Conservation (phyloP, 2,888 invertebrate species). For the Leptarthrus brevirostris region DNA sequence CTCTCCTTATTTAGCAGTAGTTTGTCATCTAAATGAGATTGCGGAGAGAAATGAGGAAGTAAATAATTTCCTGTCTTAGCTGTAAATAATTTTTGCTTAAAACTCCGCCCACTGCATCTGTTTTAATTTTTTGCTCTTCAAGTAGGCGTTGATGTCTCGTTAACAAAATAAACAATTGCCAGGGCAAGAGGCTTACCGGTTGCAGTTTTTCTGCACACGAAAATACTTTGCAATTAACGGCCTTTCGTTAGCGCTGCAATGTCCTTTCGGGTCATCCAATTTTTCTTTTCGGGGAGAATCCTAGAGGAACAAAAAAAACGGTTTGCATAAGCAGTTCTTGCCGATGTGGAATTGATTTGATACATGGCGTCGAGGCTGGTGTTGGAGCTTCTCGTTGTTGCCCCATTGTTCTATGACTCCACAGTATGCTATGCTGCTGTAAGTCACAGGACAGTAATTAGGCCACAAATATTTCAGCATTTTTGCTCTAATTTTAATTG, state of each 20-base stretch:
- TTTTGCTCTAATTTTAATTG: constrained; percentile 44
- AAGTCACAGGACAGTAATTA: constrained; percentile 33
- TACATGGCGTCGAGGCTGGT: constrained; percentile 13
- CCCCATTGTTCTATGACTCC: neutral
- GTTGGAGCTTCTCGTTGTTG: constrained; percentile 1
- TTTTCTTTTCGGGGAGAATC: constrained; percentile 38
- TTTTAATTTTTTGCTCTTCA: constrained; percentile 50
- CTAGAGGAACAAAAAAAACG: constrained; percentile 21
- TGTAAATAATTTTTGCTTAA: constrained; percentile 53
- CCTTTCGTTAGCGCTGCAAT: constrained; percentile 49
- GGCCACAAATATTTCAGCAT: constrained; percentile 43
- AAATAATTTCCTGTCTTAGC: constrained; percentile 52
- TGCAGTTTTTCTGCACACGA: constrained; percentile 52
- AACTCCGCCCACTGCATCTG: constrained; percentile 52
- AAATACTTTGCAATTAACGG: constrained; percentile 52
- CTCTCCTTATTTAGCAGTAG: constrained; percentile 47
- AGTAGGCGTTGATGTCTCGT: constrained; percentile 56
- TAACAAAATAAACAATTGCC: constrained; percentile 54
- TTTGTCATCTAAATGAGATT: constrained; percentile 48
- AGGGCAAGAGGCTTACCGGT: constrained; percentile 49
- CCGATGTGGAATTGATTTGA: constrained; percentile 46
- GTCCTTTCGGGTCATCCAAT: constrained; percentile 47
- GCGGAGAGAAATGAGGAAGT: constrained; percentile 50
- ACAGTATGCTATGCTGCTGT: neutral
- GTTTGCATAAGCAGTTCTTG: constrained; percentile 46